Conservation (phyloP, 2,113 vertebrate genomes). For the Nipponia nippon region DNA sequence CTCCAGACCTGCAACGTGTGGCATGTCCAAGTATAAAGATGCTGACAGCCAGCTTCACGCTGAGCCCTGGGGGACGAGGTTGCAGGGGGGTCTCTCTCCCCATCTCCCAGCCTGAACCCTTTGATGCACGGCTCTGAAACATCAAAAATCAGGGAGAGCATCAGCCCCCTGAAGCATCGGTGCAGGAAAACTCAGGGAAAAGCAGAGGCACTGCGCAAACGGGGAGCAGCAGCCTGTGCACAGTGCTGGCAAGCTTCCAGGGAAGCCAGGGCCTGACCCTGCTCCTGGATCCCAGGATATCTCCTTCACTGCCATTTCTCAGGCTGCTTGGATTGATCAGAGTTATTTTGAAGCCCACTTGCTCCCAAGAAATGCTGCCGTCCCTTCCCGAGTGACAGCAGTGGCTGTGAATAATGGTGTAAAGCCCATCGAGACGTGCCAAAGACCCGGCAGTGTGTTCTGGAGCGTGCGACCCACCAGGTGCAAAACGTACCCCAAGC, state of each 20-base stretch:
- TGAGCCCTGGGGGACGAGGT: background rate
- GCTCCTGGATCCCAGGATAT: background rate
- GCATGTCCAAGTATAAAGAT: background rate
- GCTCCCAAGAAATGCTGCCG: background rate
- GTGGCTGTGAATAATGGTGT: rapidly evolving
- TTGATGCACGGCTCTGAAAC: background rate
- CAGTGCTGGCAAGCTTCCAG: background rate
- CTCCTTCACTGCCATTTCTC: background rate
- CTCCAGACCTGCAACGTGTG: background rate
- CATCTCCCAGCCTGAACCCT: background rate
- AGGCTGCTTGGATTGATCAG: background rate
- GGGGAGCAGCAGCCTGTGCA: background rate
- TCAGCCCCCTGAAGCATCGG: rapidly evolving
- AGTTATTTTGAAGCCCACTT: background rate
- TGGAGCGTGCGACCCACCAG: background rate
- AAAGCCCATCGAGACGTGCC: background rate
- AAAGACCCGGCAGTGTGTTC: rapidly evolving
- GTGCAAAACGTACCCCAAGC: background rate
- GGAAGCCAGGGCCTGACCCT: background rate
- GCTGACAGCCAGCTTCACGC: background rate
- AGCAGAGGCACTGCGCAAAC: background rate
- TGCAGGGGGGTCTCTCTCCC: background rate
- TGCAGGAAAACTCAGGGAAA: background rate
- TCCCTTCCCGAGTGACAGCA: rapidly evolving
- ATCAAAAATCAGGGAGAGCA: background rate